Conservation (phyloP, 2,113 vertebrate genomes). For the Vulpes ferrilata region DNA sequence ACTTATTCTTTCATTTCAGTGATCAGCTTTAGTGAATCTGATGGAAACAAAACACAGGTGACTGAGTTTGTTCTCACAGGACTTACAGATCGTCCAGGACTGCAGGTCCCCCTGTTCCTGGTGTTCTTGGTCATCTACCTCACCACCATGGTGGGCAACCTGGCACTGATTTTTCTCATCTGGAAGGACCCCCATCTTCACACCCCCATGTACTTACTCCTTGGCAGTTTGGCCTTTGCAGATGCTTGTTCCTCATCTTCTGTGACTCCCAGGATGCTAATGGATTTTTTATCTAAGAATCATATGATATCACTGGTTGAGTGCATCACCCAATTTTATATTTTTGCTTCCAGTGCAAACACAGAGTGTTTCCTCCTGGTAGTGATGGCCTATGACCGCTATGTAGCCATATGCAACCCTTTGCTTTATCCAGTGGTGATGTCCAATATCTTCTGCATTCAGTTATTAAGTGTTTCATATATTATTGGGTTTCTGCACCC, state of each 20-base stretch:
- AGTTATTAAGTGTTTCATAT: slow-evolving; percentile 69
- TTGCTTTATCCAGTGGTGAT: slow-evolving; percentile 75
- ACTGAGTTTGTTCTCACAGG: slow-evolving; percentile 59
- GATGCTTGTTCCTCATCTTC: slow-evolving; percentile 68
- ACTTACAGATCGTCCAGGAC: slow-evolving; percentile 17
- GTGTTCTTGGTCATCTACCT: slow-evolving; percentile 60
- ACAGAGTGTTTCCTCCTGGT: slow-evolving; percentile 80
- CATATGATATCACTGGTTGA: slow-evolving; percentile 9
- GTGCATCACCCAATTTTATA: slow-evolving; percentile 73
- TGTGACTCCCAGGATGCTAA: slow-evolving; percentile 75
- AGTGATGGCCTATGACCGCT: slow-evolving; percentile 78
- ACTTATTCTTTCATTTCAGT: background rate
- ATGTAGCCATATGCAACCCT: slow-evolving; percentile 76
- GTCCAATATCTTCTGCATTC: slow-evolving; percentile 57
- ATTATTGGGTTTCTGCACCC: slow-evolving; percentile 72
- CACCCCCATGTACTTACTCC: slow-evolving; percentile 71
- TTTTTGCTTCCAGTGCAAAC: slow-evolving; percentile 75
- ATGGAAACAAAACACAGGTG: slow-evolving; percentile 22
- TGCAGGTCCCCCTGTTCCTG: slow-evolving; percentile 56
- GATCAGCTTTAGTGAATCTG: background rate
- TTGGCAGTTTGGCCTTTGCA: slow-evolving; percentile 68
- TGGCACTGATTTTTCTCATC: slow-evolving; percentile 60
- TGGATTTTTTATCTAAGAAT: slow-evolving; percentile 58
- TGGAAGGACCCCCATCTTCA: slow-evolving; percentile 68
- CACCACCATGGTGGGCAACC: slow-evolving; percentile 56